Base-by-base conservation (phyloP, 2,113 vertebrate species). In the Herpetotheres cachinnans region DNA sequence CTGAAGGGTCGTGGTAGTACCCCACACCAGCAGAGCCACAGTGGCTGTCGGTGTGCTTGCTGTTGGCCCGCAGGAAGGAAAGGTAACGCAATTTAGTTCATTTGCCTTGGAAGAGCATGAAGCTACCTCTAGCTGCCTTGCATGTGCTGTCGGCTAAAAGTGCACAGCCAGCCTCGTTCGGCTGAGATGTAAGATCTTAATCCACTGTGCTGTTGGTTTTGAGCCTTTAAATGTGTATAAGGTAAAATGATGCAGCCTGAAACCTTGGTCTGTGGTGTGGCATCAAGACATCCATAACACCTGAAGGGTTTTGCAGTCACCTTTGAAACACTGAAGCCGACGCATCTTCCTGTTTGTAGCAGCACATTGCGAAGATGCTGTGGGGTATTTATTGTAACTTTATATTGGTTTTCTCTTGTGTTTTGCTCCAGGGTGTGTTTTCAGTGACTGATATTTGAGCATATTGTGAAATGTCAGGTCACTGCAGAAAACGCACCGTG, bases 351-450 rank as follows among this genome's bases (percentile, higher is more conserved):
- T 54, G 13, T 17, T 49, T 4, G 6, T 7, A 50, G 52, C 73
- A 52, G 30, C 27, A 3, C 7, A 0, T 10, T 2, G 7, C 0
- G 2, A 27, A 56, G 55, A 10, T 22, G n/a, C 86, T 32, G 4
- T 1, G 16, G 72, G 34, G 3, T 58, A 2, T 50, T 49, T 61
- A 5, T 30, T 29, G 14, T 38, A 11, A 32, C 50, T 70, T 32
- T 7, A 3, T 17, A 9, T 14, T 6, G 34, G 30, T 69, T 59
- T 56, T 32, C 52, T 59, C 14, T 55, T 7, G 1, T 36, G 56
- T 46, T 69, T 91, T 34, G 56, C 86, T 87, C 70, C 70, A 17
- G 83, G 44, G 61, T 71, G 61, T 49, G 54, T 83, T 94, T 87
- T 52, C 80, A 87, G 69, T 32, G 70, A 11, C 38, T 59, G 93